Base-by-base conservation (phyloP, 1,140 invertebrate genomes). In the Rhyacophila brunnea region DNA sequence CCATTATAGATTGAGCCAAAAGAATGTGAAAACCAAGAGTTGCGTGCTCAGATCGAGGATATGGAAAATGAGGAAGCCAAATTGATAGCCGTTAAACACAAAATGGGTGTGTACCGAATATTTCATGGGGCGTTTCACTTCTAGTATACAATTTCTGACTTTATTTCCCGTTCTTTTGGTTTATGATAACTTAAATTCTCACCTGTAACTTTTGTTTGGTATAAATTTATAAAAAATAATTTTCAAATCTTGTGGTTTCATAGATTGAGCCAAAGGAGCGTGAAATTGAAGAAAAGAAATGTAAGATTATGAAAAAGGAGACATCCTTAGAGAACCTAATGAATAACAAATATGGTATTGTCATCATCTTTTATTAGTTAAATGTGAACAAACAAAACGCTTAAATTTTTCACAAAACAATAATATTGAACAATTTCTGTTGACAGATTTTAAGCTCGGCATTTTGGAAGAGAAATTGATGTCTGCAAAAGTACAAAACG, bases 211-310 rank as follows among this genome's bases (percentile, higher is more conserved):
- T n/a, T n/a, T n/a, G n/a, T n/a, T n/a, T n/a, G n/a, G n/a, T n/a
- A n/a, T n/a, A n/a, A n/a, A n/a, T n/a, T n/a, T n/a, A n/a, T n/a
- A n/a, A n/a, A n/a, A n/a, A 50, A 6, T 35, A 34, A 48, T n/a
- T 51, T 11, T 35, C 15, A 64, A 78, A 83, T 82, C 49, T 53
- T 48, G 18, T 58, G 20, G n/a, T 44, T 45, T 83, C 85, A 76
- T 86, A 93, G 75, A 90, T 95, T 66, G 88, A 93, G 68, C 91
- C 91, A 0, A 82, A 88, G 59, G 90, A 94, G 64, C 74, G 81
- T 34, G 85, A 87, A 66, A 94, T 95, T 42, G 85, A 86, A 68
- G 86, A 88, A 42, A 86, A 91, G 73, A 88, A 88, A 62, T 82
- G 88, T 35, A 88, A 91, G 70, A 91, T 92, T 40, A 79, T 84